Base-by-base conservation (phyloP, 92 coral and sea anemone genomes). In the Parazoanthus atlanticus region DNA sequence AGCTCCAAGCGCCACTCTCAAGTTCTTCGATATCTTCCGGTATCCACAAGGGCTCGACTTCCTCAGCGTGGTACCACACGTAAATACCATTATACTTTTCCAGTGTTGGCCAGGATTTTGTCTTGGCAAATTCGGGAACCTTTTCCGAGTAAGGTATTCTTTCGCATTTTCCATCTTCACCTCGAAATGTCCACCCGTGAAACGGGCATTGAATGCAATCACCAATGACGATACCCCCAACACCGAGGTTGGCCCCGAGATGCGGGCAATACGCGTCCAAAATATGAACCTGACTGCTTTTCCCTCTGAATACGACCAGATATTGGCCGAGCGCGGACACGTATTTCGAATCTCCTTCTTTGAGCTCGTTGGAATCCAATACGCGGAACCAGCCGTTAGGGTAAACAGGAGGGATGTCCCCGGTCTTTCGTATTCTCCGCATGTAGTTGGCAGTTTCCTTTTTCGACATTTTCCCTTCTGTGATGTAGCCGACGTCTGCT, bases 11-110 rank as follows among this genome's bases (percentile, higher is more conserved):
- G 15, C 98, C 94, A 40, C 78, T 90, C 23, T 84, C 70, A 33
- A 96, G 83, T 67, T 95, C 97, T 30, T 96, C 96, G 8, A 96
- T 88, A 36, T 93, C 95, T 61, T 92, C 96, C 13, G 99, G 99
- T 5, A 90, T 36, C 96, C 97, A 96, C 25, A 86, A 52, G 4
- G 99, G 98, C 38, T 96, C 98, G 0, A 74, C 93, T 8, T 91
- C 97, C 87, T 96, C 99, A 0, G 99, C 98, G 41, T 96, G 99
- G 72, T 93, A 95, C 99, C 99, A 96, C n/a, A 96, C 78, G 84
- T 93, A 89, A n/a, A 96, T 90, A 21, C 94, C 75, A 2, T 76
- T 28, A 78, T 96, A 95, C 81, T 89, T 91, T 76, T 96, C 99
- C 32, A 93, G 33, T 40, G 94, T 89, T 1, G 92, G 93, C 99